phyloP scores from a whole-genome alignment of 37 sponge, comb jelly and placozoan species.

The Petrosia ficiformis region DNA sequence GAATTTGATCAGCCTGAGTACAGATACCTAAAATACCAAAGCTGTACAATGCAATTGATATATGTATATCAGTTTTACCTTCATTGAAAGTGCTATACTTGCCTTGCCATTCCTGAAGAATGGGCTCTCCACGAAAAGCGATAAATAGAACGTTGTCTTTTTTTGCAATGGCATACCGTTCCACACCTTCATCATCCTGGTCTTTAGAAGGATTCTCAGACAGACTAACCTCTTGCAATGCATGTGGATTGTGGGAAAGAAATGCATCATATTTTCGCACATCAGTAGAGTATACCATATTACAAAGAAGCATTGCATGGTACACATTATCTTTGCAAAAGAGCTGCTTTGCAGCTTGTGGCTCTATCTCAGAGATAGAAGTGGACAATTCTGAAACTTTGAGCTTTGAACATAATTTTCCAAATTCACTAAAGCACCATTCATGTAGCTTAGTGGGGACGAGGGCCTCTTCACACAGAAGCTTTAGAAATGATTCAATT shows the following conservation, averaged over 20 bases:
- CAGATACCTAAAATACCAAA: slow-evolving; percentile 13
- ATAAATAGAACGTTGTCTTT: slow-evolving; percentile 17
- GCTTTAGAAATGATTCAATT: background rate
- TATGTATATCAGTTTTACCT: slow-evolving; percentile 17
- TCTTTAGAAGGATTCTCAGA: slow-evolving; percentile 6
- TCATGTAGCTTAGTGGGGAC: background rate
- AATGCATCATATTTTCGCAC: background rate
- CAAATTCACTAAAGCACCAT: background rate
- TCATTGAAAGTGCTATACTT: slow-evolving; percentile 26
- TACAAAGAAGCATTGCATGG: slow-evolving; percentile 46
- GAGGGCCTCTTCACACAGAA: background rate
- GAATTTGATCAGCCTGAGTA: slow-evolving; percentile 30
- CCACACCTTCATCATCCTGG: background rate
- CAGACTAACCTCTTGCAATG: slow-evolving; percentile 35
- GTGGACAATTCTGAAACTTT: background rate
- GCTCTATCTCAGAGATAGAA: background rate
- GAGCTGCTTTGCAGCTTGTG: background rate
- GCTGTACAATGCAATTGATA: background rate
- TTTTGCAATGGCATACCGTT: slow-evolving; percentile 52
- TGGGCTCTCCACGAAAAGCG: slow-evolving; percentile 41
- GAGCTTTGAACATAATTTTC: background rate
- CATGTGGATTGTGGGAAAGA: background rate
- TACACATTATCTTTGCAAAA: slow-evolving; percentile 56
- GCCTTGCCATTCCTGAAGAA: slow-evolving; percentile 23
- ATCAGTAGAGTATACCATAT: slow-evolving; percentile 19